Conservation (phyloP, 2,797 vertebrate genomes). For the Myiothlypis coronata region DNA sequence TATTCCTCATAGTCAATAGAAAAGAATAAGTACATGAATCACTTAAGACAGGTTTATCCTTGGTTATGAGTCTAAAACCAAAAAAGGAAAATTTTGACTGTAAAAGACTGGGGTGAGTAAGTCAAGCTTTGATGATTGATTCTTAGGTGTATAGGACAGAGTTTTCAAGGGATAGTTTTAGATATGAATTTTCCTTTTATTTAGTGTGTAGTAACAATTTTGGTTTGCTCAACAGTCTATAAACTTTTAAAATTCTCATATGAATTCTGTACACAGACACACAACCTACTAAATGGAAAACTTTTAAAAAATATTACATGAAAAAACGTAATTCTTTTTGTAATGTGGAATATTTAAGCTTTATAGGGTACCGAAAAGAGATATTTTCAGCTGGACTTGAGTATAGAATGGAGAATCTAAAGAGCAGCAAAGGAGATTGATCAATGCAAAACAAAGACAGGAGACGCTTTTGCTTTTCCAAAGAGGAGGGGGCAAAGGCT, state of each 20-base stretch:
- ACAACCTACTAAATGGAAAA: neutral
- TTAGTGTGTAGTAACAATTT: neutral
- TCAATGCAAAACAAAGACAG: neutral
- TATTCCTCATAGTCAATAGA: neutral
- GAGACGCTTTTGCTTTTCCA: neutral
- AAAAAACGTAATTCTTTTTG: neutral
- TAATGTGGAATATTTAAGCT: neutral
- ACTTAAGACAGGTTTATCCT: neutral
- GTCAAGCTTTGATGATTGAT: neutral
- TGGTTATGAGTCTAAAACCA: neutral
- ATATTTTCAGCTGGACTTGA: neutral
- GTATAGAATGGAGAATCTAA: neutral
- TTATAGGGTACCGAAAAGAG: neutral
- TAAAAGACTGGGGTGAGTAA: neutral
- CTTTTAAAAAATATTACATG: neutral
- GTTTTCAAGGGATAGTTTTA: neutral
- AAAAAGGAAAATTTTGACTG: neutral
- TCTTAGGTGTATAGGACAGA: neutral
- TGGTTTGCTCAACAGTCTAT: neutral
- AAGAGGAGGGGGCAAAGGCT: neutral
- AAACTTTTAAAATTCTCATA: neutral
- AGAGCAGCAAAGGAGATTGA: neutral
- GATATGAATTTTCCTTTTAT: neutral
- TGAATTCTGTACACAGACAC: neutral
- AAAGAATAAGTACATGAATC: neutral